Evolutionary conservation across 2,888 invertebrate genomes (phyloP), one percentile per base, ranked within the genome.

Genomic region (Aricia artaxerxes): DNA sequence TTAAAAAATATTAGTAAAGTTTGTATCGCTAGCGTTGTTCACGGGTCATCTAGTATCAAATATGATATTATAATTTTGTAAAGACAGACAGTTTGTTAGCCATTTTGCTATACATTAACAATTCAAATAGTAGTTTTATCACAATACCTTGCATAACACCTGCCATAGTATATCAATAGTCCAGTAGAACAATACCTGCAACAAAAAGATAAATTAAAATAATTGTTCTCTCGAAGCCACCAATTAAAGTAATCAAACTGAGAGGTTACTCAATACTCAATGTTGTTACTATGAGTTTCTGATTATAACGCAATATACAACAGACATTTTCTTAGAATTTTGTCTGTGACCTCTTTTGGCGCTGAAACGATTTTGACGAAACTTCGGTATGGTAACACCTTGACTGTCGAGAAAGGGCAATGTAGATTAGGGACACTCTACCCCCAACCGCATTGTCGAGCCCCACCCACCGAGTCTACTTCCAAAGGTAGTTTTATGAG

Each of bases 121-220:
- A 24, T 61, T 61, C 6, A 24, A 61, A 64, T 35, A 31, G 3
- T 13, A 69, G 69, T 69, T 64, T 64, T 64, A 7, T 64, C 24
- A 69, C 69, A 24, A 35, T 69, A 69, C 13, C 35, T 69, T 69
- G 38, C 69, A 2, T 69, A 35, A 69, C 35, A 69, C 69, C 35
- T 38, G 69, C 69, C 69, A 69, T 38, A 69, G 38, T 35, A 69
- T 69, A 69, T 5, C 69, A 69, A 16, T 35, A 69, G 31, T 61
- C 24, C 73, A 73, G 73, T 44, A 73, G 44, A n/a, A 44, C 73
- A 73, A 7, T 73, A 73, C 73, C 73, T 73, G 73, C 44, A 73
- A 73, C 40, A 73, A 73, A 73, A 44, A 73, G 44, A 24, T 24
- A 31, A 44, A 73, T 73, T 24, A 73, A 73, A 73, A 73, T 44